Evolutionary conservation across 2,888 invertebrate species (phyloP).

Genomic region (Drosophila neonasuta): DNA sequence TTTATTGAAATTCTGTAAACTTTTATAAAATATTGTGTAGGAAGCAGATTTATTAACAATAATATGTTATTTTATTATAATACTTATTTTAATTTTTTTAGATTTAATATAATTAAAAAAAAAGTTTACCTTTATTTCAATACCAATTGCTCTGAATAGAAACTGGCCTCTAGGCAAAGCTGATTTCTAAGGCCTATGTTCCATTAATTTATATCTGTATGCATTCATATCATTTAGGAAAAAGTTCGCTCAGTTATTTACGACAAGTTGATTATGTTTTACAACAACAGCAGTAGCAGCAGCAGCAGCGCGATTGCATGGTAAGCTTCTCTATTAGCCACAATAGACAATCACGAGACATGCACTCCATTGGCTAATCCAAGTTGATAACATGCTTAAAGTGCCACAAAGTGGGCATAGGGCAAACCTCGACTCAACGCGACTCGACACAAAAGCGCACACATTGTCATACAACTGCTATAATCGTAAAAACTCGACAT

Average conservation of each 20-base stretch:
- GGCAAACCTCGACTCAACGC: constrained; percentile 1
- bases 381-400: constrained; percentile 20
- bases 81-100: too few species aligned
- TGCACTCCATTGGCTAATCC: constrained; percentile 17
- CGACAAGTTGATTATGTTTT: not conserved
- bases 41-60: too few species aligned
- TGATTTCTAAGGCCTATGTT: too few species aligned
- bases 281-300: not conserved
- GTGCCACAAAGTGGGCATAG: constrained; percentile 24
- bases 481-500: constrained; percentile 19
- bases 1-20: too few species aligned
- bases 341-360: not conserved
- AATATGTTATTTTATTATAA: too few species aligned
- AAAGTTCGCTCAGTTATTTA: not conserved
- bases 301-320: not conserved
- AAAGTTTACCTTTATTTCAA: too few species aligned
- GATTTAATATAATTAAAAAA: too few species aligned
- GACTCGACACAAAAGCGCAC: constrained; percentile 2
- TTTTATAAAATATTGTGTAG: too few species aligned
- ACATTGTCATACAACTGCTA: constrained; percentile 8
- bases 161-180: too few species aligned
- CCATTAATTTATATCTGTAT: not conserved
- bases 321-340: not conserved
- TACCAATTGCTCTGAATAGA: too few species aligned
- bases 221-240: not conserved